Evolutionary conservation across 2,888 invertebrate genomes (phyloP), one percentile per base, ranked within the genome.

Genomic region (Agriotes lineatus): DNA sequence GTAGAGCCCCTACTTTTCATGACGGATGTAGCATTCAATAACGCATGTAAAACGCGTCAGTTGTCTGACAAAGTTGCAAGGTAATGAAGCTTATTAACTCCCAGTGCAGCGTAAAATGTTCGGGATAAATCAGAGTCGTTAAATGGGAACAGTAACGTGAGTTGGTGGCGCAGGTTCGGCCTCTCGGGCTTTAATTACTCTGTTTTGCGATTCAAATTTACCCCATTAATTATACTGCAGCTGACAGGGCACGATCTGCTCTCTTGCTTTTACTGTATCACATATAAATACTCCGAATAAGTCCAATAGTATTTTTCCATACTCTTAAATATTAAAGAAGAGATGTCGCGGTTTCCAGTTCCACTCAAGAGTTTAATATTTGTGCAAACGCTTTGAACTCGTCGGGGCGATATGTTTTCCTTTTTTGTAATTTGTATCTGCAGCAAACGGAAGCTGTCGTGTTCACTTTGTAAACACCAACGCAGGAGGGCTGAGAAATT

Each of bases 171-270:
- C 60, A 64, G 59, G 60, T 65, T 69, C 48, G 50, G 59, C 44
- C 68, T 58, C 63, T 69, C 60, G 44, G 59, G 60, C 69, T 69
- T 61, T 69, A 69, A 69, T 65, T 64, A 64, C 65, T 52, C 52
- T 65, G 69, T 69, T 69, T 69, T 69, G 69, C 56, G 60, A 69
- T 69, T 69, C 65, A 69, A 65, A 69, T 69, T 68, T 61, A 45
- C 54, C 48, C 63, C 57, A 65, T 69, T 65, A 65, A 69, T 69
- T 69, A 69, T 63, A 30, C 69, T 69, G 69, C 69, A 69, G 56
- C 60, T 68, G 68, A 68, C 68, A 68, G 35, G 52, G 59, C 45
- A 58, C 52, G 25, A 59, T 59, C 54, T 54, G 44, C 44, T 52
- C 35, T 58, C 57, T 65, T 50, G 50, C 58, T 50, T 45, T 12